Base-by-base conservation (phyloP, 2,888 invertebrate genomes). In the Lithophane leautieri region DNA sequence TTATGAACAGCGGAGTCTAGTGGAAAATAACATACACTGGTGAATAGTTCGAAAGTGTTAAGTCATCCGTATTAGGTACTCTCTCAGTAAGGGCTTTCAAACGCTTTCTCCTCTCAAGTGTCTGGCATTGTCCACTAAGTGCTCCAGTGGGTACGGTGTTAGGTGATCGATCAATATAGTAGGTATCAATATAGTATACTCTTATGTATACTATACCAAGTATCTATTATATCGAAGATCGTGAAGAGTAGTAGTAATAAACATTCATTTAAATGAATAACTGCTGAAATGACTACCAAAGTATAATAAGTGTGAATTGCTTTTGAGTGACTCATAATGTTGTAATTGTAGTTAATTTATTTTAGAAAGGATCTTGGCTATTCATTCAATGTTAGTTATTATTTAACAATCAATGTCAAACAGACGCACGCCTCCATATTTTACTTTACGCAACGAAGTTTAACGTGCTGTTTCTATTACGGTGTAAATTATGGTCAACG, bases 321-420 rank as follows among this genome's bases (percentile, higher is more conserved):
- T 34, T 73, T 68, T 44, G 42, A 60, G 40, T 83, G 81, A 87
- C 71, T 87, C 85, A 79, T 73, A 75, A 60, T 69, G 12, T 78
- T 78, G 62, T 72, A 73, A 77, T 80, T 34, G 16, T 61, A 67
- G 66, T 69, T 74, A 76, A 77, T 84, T 82, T 79, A 86, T 82
- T 88, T 89, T 89, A 90, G 89, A 90, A 90, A 91, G 89, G 89
- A 84, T 87, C 61, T 76, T 42, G 70, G 68, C 42, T 74, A 80
- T 82, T 79, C 69, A 84, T 85, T 89, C 80, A 86, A 83, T 83
- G 80, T 79, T 87, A 82, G 76, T 85, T 84, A 87, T 86, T 83
- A 85, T 82, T 81, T 76, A 77, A 83, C 81, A 65, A 85, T 79
- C 88, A 87, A 87, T 89, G 89, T 87, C 89, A 88, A 84, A 83